Evolutionary conservation across 1,140 invertebrate species (phyloP).

Genomic region (Sitobion miscanthi): DNA sequence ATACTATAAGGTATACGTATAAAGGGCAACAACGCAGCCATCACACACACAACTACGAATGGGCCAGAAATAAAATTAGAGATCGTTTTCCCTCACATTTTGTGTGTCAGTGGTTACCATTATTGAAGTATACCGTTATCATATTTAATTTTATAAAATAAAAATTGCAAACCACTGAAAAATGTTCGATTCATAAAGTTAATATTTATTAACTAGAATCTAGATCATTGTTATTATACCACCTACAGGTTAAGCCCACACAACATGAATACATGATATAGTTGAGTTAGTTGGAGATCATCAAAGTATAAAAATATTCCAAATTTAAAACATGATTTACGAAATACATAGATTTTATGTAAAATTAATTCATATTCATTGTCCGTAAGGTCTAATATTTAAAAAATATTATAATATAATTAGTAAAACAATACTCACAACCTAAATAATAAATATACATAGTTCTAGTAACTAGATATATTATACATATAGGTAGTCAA

Average conservation of each 20-base stretch:
- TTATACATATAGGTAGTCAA: neutral
- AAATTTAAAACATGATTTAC: neutral
- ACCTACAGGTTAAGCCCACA: neutral
- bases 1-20: neutral
- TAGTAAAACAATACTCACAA: neutral
- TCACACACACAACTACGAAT: constrained; percentile 40
- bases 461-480: neutral
- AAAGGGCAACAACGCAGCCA: constrained; percentile 21
- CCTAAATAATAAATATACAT: neutral
- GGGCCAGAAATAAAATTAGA: constrained; percentile 49
- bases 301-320: neutral
- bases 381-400: neutral
- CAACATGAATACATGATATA: neutral
- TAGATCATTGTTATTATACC: constrained; percentile 2
- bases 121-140: constrained; percentile 44
- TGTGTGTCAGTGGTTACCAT: constrained; percentile 54
- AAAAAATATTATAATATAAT: neutral
- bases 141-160: constrained; percentile 17
- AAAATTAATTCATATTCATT: neutral
- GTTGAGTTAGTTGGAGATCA: neutral
- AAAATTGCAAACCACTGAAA: constrained; percentile 33
- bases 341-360: neutral
- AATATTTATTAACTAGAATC: constrained; percentile 12
- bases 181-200: neutral
- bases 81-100: constrained; percentile 40